Evolutionary conservation across 2,888 invertebrate species (phyloP).

Genomic region (Brachyptera putata): DNA sequence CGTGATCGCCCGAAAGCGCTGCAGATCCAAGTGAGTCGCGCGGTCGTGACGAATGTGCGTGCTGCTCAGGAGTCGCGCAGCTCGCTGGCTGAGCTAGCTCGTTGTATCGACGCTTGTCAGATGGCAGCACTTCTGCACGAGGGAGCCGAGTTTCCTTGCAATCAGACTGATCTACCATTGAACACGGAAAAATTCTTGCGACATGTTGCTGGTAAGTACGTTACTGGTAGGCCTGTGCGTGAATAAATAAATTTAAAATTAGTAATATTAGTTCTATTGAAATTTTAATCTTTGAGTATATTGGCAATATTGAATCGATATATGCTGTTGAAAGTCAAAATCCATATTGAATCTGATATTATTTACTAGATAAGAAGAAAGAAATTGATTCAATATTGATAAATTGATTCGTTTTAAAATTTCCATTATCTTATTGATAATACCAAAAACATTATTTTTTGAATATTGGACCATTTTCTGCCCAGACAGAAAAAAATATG

Average conservation of each 20-base stretch:
- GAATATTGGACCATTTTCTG: too few species aligned
- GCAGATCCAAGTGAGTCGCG: constrained; percentile 76
- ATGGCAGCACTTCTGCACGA: constrained; percentile 65
- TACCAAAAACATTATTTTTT: too few species aligned
- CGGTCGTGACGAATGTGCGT: constrained; percentile 60
- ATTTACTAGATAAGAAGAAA: too few species aligned
- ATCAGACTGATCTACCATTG: constrained; percentile 64
- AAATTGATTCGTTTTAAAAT: too few species aligned
- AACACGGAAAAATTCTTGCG: constrained; percentile 78
- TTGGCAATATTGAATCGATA: too few species aligned
- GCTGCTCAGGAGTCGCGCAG: constrained; percentile 56
- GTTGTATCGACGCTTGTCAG: constrained; percentile 72
- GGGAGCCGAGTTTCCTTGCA: constrained; percentile 72
- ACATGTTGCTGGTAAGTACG: constrained; percentile 55
- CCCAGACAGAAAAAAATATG: too few species aligned
- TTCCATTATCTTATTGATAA: too few species aligned
- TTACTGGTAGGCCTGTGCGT: too few species aligned
- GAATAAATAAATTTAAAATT: too few species aligned
- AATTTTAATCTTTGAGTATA: neutral
- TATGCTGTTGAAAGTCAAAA: too few species aligned
- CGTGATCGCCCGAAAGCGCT: constrained; percentile 83
- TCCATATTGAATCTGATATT: constrained; percentile 24
- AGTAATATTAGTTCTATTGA: too few species aligned
- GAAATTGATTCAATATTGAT: too few species aligned
- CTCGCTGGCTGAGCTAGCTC: constrained; percentile 74